A percentile compares a stretch with the other conserved stretches of the same genome.
Conservation (phyloP, 2,113 vertebrate genomes). For the Pampusana beccarii region DNA sequence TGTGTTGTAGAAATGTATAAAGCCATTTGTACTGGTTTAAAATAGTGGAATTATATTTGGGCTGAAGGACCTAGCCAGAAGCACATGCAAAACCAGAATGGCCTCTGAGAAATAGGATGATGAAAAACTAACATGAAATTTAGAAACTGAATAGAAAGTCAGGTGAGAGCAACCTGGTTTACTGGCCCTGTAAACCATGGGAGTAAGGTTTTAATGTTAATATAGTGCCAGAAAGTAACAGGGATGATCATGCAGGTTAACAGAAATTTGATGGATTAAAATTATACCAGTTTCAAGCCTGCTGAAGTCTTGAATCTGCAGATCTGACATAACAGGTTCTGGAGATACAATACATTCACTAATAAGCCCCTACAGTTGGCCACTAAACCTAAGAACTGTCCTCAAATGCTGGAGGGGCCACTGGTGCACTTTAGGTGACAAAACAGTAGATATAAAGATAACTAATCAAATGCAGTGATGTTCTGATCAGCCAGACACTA, state of each 20-base stretch:
- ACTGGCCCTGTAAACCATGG: not conserved
- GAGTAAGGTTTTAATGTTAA: not conserved
- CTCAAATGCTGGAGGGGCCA: not conserved
- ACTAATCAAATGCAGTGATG: not conserved
- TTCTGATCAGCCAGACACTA: not conserved
- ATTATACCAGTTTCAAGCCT: not conserved
- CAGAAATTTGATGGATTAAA: not conserved
- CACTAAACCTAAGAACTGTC: not conserved
- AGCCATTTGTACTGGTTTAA: not conserved
- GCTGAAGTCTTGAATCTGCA: not conserved
- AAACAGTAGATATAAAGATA: not conserved
- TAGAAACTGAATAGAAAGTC: not conserved
- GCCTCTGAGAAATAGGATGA: not conserved
- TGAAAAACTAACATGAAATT: not conserved
- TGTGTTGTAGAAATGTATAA: not conserved
- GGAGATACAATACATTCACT: not conserved
- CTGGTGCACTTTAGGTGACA: not conserved
- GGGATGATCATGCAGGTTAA: not conserved
- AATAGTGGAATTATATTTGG: not conserved
- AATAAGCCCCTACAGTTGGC: not conserved
- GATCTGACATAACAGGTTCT: not conserved
- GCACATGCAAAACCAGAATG: not conserved
- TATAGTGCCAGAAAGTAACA: not conserved
- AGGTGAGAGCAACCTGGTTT: not conserved
- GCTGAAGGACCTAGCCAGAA: not conserved